Percentiles rank a stretch among this genome's conserved stretches.
Conservation (phyloP, 2,113 vertebrate species). For the Actinemys pallida region DNA sequence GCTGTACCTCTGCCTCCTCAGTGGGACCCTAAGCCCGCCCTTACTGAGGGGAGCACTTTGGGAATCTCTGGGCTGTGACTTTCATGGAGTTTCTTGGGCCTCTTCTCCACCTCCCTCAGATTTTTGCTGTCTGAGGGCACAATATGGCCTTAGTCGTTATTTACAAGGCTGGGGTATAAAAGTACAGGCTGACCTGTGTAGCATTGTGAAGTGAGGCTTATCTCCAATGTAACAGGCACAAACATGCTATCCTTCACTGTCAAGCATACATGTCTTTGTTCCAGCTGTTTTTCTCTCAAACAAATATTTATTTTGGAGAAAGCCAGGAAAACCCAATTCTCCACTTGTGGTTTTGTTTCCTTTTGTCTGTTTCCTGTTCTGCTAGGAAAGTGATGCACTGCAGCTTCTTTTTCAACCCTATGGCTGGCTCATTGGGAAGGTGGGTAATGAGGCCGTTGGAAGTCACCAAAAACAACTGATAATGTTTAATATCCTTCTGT, state of each 20-base stretch:
- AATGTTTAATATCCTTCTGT: slow-evolving; percentile 49
- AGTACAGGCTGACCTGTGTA: slow-evolving; percentile 39
- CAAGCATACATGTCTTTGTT: slow-evolving; percentile 59
- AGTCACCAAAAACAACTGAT: slow-evolving; percentile 55
- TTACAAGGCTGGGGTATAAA: not conserved
- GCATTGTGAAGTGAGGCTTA: not conserved
- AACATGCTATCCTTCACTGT: slow-evolving; percentile 33
- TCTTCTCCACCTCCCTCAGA: not conserved
- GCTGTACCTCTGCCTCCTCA: not conserved
- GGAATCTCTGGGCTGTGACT: not conserved
- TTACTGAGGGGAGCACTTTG: not conserved
- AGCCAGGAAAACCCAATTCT: slow-evolving; percentile 73
- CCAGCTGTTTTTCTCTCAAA: slow-evolving; percentile 60
- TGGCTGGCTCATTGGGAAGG: slow-evolving; percentile 68
- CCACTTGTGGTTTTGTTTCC: slow-evolving; percentile 67
- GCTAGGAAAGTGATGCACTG: slow-evolving; percentile 70
- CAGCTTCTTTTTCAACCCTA: slow-evolving; percentile 69
- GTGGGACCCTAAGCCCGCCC: not conserved
- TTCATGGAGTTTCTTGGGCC: not conserved
- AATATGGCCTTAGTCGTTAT: not conserved
- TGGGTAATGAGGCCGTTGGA: slow-evolving; percentile 65
- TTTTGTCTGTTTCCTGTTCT: slow-evolving; percentile 72
- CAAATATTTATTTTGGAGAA: slow-evolving; percentile 78
- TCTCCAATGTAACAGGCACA: slow-evolving; percentile 28
- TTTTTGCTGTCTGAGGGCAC: not conserved